Base-by-base conservation (phyloP, 92 coral and sea anemone species). In the Montipora capitata region DNA sequence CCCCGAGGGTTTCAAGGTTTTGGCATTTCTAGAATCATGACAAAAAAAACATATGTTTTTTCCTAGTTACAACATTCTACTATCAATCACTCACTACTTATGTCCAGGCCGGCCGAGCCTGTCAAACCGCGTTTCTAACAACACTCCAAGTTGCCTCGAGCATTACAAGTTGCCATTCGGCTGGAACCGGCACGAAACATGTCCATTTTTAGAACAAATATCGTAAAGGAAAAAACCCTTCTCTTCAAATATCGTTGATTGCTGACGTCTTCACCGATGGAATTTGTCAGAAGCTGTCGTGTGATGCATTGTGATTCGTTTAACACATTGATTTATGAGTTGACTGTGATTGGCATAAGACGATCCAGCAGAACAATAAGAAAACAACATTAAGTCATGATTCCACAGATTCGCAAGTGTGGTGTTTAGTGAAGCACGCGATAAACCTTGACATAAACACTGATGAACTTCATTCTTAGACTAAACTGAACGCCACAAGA, bases 281-380 rank as follows among this genome's bases (percentile, higher is more conserved):
- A 48, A 2, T 2, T 5, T 48, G 6, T 48, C 52, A 48, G 52
- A 27, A 27, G 41, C 12, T 4, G 40, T 63, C 40, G 7, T 63
- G 39, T 10, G 40, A 65, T 7, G 35, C 2, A 8, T 39, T 7
- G 20, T 10, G 48, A 9, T 45, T 64, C 45, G 42, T 65, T 79
- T 45, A 43, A 63, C 52, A 3, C 16, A 16, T 42, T 68, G 85
- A 81, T 51, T 68, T 4, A 81, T 81, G 77, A 52, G n/a, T 16
- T 42, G 48, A 68, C 45, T 66, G 38, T 80, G 64, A n/a, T 71
- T 15, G 27, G 40, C 27, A 74, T 16, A 14, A 20, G 51, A 43
- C 40, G 68, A 77, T 13, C 16, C 70, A 14, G 69, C 82, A 77
- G 35, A 27, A 27, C 35, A 27, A 27, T 27, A 27, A 27, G 35